Base-by-base conservation (phyloP, 2,888 invertebrate genomes). In the Chelonus formosanus region DNA sequence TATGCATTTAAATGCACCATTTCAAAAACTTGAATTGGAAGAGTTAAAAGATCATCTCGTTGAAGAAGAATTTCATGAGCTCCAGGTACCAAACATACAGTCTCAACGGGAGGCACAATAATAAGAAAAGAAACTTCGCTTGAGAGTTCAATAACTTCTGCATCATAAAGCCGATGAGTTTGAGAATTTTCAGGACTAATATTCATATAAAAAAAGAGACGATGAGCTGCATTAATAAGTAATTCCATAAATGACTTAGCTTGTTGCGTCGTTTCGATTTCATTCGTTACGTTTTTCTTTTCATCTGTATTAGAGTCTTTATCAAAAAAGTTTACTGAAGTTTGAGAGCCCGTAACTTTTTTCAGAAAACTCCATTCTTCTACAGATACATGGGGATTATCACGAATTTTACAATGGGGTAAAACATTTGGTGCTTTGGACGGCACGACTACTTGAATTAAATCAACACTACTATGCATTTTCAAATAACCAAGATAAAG, bases 1-100 rank as follows among this genome's bases (percentile, higher is more conserved):
- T 98, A 99, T 3, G 98, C 97, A 78, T 92, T 92, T 70, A 98
- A 87, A 82, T 98, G 97, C 69, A 97, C 95, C 96, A 95, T 92
- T 88, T 96, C 93, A 78, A 94, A 94, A 0, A 94, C 95, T 85
- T 97, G 96, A 50, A 98, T 93, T 0, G 98, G 97, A 64, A 98
- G 86, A 69, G 95, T 93, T 53, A 95, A 89, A 62, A 96, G 87
- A 80, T 97, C 96, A 4, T 93, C 92, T 65, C 94, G 89, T 77
- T 95, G 93, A 0, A 94, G 86, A 1, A 96, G 87, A 60, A 94
- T 90, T 82, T 97, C 96, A 58, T 92, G 89, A 75, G 95, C 92
- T 35, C 95, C 92, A 0, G 94, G 94, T 0, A 94, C 94, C 0
- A 94, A 94, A 80, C 98, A 98, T 0, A 97, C 96, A 59, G 92